Conservation (phyloP, 2,888 invertebrate species). For the Drosophila yooni region DNA sequence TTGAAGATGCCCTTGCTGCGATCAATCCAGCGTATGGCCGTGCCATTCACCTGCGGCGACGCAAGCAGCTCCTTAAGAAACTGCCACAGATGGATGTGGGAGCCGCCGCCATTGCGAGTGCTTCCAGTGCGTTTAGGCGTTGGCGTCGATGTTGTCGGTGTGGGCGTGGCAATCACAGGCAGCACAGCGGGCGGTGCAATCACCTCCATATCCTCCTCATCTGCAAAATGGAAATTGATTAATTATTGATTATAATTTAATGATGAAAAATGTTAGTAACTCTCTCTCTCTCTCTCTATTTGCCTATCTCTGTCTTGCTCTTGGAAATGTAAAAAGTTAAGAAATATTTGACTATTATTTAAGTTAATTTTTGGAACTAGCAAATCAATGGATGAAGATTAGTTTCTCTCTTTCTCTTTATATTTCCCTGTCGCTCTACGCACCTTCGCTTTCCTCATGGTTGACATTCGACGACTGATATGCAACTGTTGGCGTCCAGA, state of each 20-base stretch:
- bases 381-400: neutral
- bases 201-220: conserved; percentile 85
- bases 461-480: conserved; percentile 72
- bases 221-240: conserved; percentile 58
- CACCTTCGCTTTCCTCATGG: conserved; percentile 81
- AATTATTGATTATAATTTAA: neutral
- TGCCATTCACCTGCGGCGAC: conserved; percentile 94
- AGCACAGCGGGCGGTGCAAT: conserved; percentile 43
- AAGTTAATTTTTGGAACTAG: neutral
- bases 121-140: conserved; percentile 60
- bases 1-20: conserved; percentile 98
- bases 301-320: neutral
- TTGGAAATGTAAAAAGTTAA: no score
- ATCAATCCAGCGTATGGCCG: conserved; percentile 99
- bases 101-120: conserved; percentile 87
- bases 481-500: conserved; percentile 66
- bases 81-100: conserved; percentile 99
- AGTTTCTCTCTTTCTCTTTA: neutral
- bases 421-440: neutral
- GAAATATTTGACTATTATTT: neutral
- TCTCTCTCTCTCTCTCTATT: neutral
- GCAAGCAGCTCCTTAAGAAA: conserved; percentile 97
- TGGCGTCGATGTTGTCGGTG: conserved; percentile 51
- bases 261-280: no score
- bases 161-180: conserved; percentile 38